phyloP scores from a whole-genome alignment of 1,140 invertebrate genomes.

The Maniola jurtina region DNA sequence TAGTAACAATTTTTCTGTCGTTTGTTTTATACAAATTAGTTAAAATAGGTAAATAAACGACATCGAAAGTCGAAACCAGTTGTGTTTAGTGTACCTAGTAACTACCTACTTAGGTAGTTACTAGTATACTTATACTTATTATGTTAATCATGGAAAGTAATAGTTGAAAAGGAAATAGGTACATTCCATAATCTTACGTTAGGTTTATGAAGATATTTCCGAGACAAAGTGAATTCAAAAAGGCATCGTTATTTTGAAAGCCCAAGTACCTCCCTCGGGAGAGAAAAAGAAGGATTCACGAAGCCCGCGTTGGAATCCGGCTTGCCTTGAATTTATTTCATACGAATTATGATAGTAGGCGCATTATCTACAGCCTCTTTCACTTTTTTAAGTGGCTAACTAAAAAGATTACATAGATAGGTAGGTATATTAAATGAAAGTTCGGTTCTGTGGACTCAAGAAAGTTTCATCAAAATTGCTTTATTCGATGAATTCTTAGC shows the following conservation, averaged over 20 bases:
- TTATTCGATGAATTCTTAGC: neutral
- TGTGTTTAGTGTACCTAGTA: too few species aligned
- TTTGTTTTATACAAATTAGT: neutral
- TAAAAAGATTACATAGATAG: neutral
- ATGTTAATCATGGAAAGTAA: too few species aligned
- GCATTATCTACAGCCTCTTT: neutral
- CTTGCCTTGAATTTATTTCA: conserved; percentile 35
- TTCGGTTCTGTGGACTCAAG: neutral
- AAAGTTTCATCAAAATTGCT: neutral
- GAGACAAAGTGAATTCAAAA: neutral
- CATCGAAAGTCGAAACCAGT: too few species aligned
- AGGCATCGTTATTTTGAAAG: conserved; percentile 16
- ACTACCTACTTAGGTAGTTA: too few species aligned
- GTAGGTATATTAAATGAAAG: conserved; percentile 2
- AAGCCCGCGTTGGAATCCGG: conserved; percentile 44
- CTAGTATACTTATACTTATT: too few species aligned
- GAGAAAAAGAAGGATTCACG: conserved; percentile 49
- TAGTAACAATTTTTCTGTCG: neutral
- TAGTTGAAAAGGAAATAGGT: too few species aligned
- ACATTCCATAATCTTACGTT: too few species aligned
- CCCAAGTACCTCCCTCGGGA: neutral
- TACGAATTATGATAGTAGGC: neutral
- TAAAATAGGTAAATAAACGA: neutral
- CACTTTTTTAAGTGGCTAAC: conserved; percentile 2
- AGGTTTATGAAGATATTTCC: too few species aligned